A percentile compares a stretch with the other conserved stretches of the same genome.
Conservation (phyloP, 2,888 invertebrate genomes). For the Ectemnius lituratus region DNA sequence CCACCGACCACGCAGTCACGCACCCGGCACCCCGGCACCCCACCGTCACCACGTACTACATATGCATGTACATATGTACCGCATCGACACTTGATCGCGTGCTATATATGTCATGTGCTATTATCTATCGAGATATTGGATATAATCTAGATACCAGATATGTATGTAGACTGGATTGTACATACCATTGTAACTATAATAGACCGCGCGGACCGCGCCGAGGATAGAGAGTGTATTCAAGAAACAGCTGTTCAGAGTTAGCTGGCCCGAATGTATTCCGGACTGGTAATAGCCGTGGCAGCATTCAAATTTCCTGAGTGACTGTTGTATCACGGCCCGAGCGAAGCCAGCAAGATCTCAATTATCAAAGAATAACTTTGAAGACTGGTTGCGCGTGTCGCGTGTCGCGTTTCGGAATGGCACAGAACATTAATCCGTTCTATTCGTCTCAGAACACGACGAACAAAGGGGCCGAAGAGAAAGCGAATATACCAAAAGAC, state of each 20-base stretch:
- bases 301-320: constrained; percentile 74
- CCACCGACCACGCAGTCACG: no score
- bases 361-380: constrained; percentile 29
- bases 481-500: constrained; percentile 84
- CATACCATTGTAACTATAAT: no score
- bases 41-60: no score
- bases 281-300: constrained; percentile 44
- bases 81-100: no score
- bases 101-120: no score
- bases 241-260: constrained; percentile 63
- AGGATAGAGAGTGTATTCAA: no score
- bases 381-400: constrained; percentile 16
- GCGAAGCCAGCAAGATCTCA: constrained; percentile 47
- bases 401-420: constrained; percentile 81
- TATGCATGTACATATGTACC: no score
- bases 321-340: constrained; percentile 66
- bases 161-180: no score
- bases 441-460: constrained; percentile 86
- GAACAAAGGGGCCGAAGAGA: constrained; percentile 89
- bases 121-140: no score
- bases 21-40: no score
- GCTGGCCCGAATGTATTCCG: constrained; percentile 61
- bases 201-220: no score
- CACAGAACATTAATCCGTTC: constrained; percentile 92
- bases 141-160: no score